phyloP scores from a whole-genome alignment of 1,140 invertebrate genomes.

The Vanessa atalanta region DNA sequence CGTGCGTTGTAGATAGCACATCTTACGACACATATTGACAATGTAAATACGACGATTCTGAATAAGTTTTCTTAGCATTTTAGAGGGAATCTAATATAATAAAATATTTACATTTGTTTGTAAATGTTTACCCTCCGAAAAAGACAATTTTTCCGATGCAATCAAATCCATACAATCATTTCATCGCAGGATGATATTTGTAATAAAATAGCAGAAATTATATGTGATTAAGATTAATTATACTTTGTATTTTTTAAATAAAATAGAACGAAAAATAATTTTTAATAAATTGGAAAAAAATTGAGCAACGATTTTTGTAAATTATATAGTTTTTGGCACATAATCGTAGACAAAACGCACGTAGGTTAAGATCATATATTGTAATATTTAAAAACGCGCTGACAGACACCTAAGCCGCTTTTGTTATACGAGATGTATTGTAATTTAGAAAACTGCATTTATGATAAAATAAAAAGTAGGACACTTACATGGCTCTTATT shows the following conservation, averaged over 20 bases:
- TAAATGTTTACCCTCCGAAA: not conserved
- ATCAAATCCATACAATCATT: no score
- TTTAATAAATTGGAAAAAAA: no score
- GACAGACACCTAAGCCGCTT: not conserved
- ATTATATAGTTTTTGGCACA: slow-evolving; percentile 1
- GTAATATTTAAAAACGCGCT: not conserved
- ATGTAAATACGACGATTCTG: not conserved
- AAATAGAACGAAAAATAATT: no score
- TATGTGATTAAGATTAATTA: no score
- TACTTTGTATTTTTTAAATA: no score
- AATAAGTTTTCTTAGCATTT: not conserved
- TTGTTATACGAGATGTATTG: slow-evolving; percentile 13
- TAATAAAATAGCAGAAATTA: no score
- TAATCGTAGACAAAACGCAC: not conserved
- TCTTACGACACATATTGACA: not conserved
- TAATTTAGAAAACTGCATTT: slow-evolving; percentile 18
- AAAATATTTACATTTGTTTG: not conserved
- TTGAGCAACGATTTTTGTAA: not conserved
- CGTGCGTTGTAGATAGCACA: not conserved
- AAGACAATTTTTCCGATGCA: not conserved
- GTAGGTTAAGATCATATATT: not conserved
- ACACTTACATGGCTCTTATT: slow-evolving; percentile 16
- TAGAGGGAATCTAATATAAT: not conserved
- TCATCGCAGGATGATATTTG: no score
- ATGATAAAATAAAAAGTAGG: slow-evolving; percentile 21